A percentile compares a stretch with the other conserved stretches of the same genome.
Conservation (phyloP, 2,888 invertebrate species). For the Acanthosepion esculentum region DNA sequence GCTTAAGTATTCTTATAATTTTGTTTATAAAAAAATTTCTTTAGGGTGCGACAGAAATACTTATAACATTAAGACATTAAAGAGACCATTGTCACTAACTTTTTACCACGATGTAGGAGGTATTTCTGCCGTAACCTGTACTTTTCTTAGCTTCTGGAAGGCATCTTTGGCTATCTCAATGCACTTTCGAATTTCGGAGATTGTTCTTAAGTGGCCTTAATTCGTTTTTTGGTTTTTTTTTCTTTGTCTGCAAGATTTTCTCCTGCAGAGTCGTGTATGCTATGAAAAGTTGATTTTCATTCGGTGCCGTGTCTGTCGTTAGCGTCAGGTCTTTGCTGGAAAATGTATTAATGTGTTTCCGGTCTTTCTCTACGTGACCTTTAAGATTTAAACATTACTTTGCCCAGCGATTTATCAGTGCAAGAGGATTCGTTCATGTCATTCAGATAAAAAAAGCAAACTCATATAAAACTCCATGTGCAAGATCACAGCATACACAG, state of each 20-base stretch:
- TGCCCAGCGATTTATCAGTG: not conserved
- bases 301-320: not conserved
- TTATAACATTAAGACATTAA: no score
- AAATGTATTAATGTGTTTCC: not conserved
- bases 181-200: not conserved
- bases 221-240: not conserved
- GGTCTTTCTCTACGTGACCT: not conserved
- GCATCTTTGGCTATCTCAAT: no score
- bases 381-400: not conserved
- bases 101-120: no score
- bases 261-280: not conserved
- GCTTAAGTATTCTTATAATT: no score
- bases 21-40: no score
- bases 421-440: not conserved
- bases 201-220: not conserved
- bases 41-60: no score
- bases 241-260: slow-evolving; percentile 2
- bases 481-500: not conserved
- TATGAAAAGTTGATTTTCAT: not conserved
- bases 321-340: not conserved
- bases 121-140: no score
- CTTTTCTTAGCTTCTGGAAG: no score
- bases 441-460: not conserved
- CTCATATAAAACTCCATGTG: not conserved
- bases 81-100: no score